phyloP scores from a whole-genome alignment of 2,113 vertebrate genomes.

The Leucopsar rothschildi region DNA sequence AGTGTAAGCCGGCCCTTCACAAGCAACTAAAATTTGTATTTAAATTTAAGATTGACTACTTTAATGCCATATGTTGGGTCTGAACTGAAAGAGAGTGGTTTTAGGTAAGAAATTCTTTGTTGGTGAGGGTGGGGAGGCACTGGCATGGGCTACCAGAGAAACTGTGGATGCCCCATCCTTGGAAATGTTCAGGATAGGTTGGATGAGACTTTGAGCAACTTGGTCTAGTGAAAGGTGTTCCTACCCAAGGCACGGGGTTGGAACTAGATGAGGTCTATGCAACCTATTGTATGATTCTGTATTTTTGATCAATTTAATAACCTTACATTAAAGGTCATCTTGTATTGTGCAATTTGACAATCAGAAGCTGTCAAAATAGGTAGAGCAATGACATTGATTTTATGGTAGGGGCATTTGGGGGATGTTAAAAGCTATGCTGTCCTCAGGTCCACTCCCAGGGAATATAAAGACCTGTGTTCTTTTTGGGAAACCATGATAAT shows the following conservation, averaged over 20 bases:
- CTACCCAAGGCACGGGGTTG: not conserved
- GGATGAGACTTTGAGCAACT: not conserved
- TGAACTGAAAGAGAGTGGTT: not conserved
- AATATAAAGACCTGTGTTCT: not conserved
- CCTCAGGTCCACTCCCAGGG: not conserved
- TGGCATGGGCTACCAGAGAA: not conserved
- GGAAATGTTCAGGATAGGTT: not conserved
- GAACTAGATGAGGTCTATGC: rapidly evolving
- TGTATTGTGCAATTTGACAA: not conserved
- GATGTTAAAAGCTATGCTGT: not conserved
- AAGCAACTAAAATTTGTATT: not conserved
- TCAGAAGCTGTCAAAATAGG: not conserved
- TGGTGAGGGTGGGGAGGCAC: not conserved
- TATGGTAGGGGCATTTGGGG: not conserved
- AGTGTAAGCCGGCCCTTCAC: not conserved
- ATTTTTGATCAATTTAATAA: not conserved
- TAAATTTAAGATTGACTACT: not conserved
- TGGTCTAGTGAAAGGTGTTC: not conserved
- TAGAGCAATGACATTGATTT: not conserved
- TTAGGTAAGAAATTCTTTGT: not conserved
- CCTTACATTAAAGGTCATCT: not conserved
- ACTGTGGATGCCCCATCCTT: not conserved
- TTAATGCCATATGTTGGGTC: not conserved
- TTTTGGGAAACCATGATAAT: not conserved
- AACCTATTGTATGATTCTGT: not conserved